phyloP scores from a whole-genome alignment of 2,797 vertebrate genomes.

The Delichon dasypus region DNA sequence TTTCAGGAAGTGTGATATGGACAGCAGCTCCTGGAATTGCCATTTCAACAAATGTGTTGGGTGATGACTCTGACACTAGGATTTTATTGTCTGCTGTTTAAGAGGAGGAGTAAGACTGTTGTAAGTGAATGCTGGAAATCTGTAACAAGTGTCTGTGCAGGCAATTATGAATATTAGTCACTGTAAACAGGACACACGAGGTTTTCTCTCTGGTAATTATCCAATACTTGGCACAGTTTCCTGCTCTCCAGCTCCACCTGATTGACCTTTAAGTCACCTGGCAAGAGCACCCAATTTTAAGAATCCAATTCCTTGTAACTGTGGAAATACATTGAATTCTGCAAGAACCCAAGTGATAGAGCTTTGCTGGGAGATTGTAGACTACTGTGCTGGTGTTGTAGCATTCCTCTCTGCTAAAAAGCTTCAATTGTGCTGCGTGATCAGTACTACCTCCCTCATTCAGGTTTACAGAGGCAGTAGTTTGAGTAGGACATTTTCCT shows the following conservation, averaged over 20 bases:
- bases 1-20: not conserved
- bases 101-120: not conserved
- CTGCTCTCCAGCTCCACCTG: not conserved
- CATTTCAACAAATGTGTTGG: not conserved
- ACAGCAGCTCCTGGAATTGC: not conserved
- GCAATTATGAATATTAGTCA: not conserved
- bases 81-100: not conserved
- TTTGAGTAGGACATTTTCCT: not conserved
- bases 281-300: not conserved
- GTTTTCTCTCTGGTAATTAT: not conserved
- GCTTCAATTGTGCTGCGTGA: not conserved
- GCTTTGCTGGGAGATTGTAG: not conserved
- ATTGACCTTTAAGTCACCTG: not conserved
- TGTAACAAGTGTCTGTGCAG: not conserved
- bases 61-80: not conserved
- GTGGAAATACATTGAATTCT: not conserved
- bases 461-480: not conserved
- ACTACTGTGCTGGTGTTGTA: not conserved
- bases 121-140: not conserved
- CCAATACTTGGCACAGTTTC: not conserved
- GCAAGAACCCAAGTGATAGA: not conserved
- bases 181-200: not conserved
- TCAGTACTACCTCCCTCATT: not conserved
- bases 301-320: not conserved
- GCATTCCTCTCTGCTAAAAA: not conserved